A percentile compares a stretch with the other conserved stretches of the same genome.
Evolutionary conservation across 2,797 vertebrate species (phyloP).

Genomic region (Sparidentex hasta): DNA sequence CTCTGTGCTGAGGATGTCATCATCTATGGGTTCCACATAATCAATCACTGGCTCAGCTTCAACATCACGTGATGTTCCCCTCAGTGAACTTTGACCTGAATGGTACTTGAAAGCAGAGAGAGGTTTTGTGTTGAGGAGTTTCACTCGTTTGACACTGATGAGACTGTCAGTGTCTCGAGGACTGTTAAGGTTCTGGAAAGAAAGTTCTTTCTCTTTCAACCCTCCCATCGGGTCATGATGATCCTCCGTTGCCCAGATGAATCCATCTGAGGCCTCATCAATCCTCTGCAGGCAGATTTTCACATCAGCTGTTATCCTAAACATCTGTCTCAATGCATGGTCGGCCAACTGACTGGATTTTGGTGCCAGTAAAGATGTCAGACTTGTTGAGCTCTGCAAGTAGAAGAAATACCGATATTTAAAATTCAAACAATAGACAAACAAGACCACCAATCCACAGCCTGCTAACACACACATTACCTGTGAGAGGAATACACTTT

Average conservation of each 20-base stretch:
- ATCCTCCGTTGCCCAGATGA: slow-evolving; percentile 40
- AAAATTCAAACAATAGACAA: slow-evolving; percentile 6
- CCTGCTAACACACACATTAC: no score
- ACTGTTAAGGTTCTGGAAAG: background rate
- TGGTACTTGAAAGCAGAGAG: background rate
- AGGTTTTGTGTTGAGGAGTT: slow-evolving; percentile 2
- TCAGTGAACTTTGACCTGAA: slow-evolving; percentile 7
- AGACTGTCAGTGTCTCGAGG: background rate
- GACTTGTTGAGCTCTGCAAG: slow-evolving; percentile 22
- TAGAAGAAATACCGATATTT: background rate
- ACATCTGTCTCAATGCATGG: slow-evolving; percentile 67
- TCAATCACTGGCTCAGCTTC: slow-evolving; percentile 9
- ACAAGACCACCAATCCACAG: background rate
- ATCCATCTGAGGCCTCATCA: slow-evolving; percentile 21
- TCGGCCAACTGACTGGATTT: slow-evolving; percentile 44
- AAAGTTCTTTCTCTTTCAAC: slow-evolving; percentile 28
- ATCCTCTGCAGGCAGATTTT: slow-evolving; percentile 72
- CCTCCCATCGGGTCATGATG: slow-evolving; percentile 33
- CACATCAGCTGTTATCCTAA: slow-evolving; percentile 77
- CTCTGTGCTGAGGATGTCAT: slow-evolving; percentile 51
- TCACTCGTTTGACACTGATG: background rate
- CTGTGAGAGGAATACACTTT: background rate
- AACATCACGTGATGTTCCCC: background rate
- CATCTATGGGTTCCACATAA: slow-evolving; percentile 68
- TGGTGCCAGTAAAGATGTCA: slow-evolving; percentile 9